phyloP scores from a whole-genome alignment of 2,888 invertebrate genomes.

The Xanthia togata region DNA sequence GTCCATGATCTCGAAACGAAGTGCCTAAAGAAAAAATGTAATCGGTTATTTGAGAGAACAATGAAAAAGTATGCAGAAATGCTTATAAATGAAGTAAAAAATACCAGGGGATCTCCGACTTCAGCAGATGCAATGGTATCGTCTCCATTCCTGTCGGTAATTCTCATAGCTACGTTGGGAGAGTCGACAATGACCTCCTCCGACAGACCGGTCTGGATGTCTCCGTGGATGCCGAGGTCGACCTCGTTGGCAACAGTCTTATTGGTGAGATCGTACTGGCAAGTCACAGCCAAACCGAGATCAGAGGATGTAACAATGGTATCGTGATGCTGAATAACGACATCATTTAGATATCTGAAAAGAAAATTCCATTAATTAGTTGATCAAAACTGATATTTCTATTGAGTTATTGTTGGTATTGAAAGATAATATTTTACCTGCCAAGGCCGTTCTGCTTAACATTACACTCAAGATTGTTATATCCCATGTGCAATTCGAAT shows the following conservation, averaged over 20 bases:
- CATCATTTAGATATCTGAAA: slow-evolving; percentile 95
- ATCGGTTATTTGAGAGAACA: slow-evolving; percentile 23
- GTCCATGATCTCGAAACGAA: slow-evolving; percentile 97
- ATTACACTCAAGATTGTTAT: slow-evolving; percentile 97
- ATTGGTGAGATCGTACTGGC: slow-evolving; percentile 98
- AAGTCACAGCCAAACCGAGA: slow-evolving; percentile 97
- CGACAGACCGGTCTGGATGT: slow-evolving; percentile 95
- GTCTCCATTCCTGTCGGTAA: slow-evolving; percentile 95
- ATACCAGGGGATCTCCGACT: slow-evolving; percentile 96
- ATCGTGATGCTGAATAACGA: slow-evolving; percentile 98
- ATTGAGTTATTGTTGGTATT: neutral
- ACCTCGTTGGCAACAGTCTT: slow-evolving; percentile 98
- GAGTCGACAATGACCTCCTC: slow-evolving; percentile 98
- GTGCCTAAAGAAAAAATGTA: slow-evolving; percentile 89
- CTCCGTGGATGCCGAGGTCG: slow-evolving; percentile 96
- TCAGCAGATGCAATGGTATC: slow-evolving; percentile 96
- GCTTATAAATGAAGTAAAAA: slow-evolving; percentile 36
- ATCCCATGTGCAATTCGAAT: slow-evolving; percentile 97
- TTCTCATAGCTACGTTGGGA: slow-evolving; percentile 98
- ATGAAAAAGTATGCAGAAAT: neutral
- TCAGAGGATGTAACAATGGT: slow-evolving; percentile 98
- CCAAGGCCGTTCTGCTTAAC: slow-evolving; percentile 97
- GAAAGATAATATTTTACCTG: slow-evolving; percentile 83
- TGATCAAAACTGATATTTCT: neutral
- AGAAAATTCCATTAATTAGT: slow-evolving; percentile 41